Evolutionary conservation across 2,888 invertebrate genomes (phyloP).

Genomic region (Cryptocheilus praepositus): DNA sequence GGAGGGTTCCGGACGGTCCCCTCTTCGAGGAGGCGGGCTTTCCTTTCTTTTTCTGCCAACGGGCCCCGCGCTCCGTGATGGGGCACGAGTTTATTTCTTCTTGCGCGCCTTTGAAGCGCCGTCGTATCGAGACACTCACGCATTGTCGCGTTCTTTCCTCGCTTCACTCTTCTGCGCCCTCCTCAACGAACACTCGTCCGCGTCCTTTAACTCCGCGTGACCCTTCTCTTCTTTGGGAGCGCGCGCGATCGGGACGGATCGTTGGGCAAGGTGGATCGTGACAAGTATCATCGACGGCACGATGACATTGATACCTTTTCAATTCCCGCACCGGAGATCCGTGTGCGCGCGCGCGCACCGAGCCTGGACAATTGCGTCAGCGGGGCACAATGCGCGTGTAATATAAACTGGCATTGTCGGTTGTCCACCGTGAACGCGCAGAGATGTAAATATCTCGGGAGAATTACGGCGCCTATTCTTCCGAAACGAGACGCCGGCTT

Average conservation of each 20-base stretch:
- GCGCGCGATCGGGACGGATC: too few relatives aligned
- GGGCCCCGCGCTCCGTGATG: constrained; percentile 28
- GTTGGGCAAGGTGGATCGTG: constrained; percentile 11
- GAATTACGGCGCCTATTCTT: too few relatives aligned
- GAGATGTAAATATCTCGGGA: too few relatives aligned
- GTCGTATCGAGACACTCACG: constrained; percentile 57
- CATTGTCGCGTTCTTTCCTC: constrained; percentile 37
- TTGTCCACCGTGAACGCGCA: too few relatives aligned
- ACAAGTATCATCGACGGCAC: constrained; percentile 26
- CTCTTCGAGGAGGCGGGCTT: constrained; percentile 42
- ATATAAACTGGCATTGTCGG: too few relatives aligned
- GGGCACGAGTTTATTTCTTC: constrained; percentile 50
- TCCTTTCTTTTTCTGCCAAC: constrained; percentile 55
- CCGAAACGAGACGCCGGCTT: too few relatives aligned
- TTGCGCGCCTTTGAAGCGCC: constrained; percentile 56
- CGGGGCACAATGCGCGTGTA: too few relatives aligned
- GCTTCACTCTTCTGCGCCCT: constrained; percentile 12
- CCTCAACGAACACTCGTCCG: constrained; percentile 27
- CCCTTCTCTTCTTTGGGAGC: background rate
- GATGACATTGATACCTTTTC: constrained; percentile 29
- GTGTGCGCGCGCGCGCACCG: too few relatives aligned
- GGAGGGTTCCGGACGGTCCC: constrained; percentile 20
- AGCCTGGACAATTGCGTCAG: too few relatives aligned
- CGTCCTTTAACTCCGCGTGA: background rate
- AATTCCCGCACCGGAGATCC: constrained; percentile 11